Percentiles rank a stretch among this genome's conserved stretches.
phyloP scores from a whole-genome alignment of 2,888 invertebrate species.

The Phaonia tiefii region DNA sequence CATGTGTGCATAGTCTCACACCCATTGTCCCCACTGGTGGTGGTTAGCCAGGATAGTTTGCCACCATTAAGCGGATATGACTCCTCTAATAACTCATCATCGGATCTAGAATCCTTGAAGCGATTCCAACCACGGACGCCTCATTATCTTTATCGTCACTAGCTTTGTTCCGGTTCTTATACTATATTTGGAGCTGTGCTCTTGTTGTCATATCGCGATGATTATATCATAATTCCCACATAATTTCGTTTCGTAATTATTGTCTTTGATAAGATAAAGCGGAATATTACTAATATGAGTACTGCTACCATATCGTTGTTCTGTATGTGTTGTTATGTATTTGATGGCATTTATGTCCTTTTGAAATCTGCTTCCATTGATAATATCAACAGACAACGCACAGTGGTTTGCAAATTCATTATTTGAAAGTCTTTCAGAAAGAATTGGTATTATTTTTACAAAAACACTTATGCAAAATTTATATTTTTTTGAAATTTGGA shows the following conservation, averaged over 20 bases:
- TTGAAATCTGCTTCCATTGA: constrained; percentile 3
- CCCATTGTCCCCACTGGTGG: too few relatives aligned
- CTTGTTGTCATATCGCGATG: neutral
- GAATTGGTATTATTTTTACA: too few relatives aligned
- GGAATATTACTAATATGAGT: neutral
- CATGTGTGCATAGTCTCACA: neutral
- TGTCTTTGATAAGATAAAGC: constrained; percentile 2
- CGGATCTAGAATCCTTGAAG: neutral
- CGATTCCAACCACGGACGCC: too few relatives aligned
- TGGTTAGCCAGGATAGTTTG: too few relatives aligned
- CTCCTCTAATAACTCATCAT: constrained; percentile 14
- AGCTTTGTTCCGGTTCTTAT: too few relatives aligned
- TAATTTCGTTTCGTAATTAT: constrained; percentile 50
- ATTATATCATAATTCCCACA: constrained; percentile 54
- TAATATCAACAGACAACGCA: neutral
- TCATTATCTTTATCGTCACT: neutral
- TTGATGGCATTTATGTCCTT: constrained; percentile 14
- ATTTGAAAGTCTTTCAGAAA: too few relatives aligned
- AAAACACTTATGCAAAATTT: too few relatives aligned
- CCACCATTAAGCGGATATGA: too few relatives aligned
- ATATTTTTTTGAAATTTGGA: too few relatives aligned
- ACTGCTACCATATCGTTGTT: neutral
- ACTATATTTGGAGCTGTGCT: neutral
- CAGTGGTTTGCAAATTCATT: constrained; percentile 14
- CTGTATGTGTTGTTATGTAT: neutral